These are phyloP conservation scores for Drosophila neotestacea DNA, from an alignment of 2,888 invertebrate species.

Conservation along the genomic window DNA sequence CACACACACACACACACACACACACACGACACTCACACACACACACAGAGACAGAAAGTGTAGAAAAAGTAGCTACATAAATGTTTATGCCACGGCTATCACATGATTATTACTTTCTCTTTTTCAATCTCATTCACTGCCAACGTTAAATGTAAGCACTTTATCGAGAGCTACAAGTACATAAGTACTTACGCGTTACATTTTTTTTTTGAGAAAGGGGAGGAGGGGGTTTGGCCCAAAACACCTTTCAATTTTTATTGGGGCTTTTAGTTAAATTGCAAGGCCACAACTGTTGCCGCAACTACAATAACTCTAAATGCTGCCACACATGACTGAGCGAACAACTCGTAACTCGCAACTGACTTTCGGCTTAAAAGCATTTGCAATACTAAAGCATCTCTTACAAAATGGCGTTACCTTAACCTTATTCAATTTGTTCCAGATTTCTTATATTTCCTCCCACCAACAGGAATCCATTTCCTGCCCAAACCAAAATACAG, in stretches of 20 bases:
- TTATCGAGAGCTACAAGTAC: slow-evolving; percentile 57
- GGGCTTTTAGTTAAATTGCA: slow-evolving; percentile 77
- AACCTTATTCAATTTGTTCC: slow-evolving; percentile 65
- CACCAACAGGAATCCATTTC: slow-evolving; percentile 17
- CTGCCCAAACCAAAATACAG: neutral
- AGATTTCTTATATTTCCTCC: slow-evolving; percentile 30
- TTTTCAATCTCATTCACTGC: slow-evolving; percentile 1
- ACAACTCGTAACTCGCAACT: neutral
- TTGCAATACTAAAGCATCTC: slow-evolving; percentile 26
- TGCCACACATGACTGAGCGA: slow-evolving; percentile 53
- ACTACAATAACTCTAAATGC: slow-evolving; percentile 71
- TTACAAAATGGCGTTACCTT: slow-evolving; percentile 41
- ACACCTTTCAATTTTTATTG: slow-evolving; percentile 74
- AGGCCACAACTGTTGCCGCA: slow-evolving; percentile 55
- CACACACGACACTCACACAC: neutral
- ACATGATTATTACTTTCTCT: slow-evolving; percentile 56
- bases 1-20: slow-evolving; percentile 1
- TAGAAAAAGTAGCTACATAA: slow-evolving; percentile 61
- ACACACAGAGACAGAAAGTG: slow-evolving; percentile 12
- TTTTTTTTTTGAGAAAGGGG: neutral
- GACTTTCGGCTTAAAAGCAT: slow-evolving; percentile 51
- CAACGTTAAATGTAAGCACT: slow-evolving; percentile 49
- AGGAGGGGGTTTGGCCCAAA: slow-evolving; percentile 22
- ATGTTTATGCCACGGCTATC: slow-evolving; percentile 67
- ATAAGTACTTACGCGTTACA: slow-evolving; percentile 18